phyloP scores from a whole-genome alignment of 2,797 vertebrate species.

The Telmatherina bonti region DNA sequence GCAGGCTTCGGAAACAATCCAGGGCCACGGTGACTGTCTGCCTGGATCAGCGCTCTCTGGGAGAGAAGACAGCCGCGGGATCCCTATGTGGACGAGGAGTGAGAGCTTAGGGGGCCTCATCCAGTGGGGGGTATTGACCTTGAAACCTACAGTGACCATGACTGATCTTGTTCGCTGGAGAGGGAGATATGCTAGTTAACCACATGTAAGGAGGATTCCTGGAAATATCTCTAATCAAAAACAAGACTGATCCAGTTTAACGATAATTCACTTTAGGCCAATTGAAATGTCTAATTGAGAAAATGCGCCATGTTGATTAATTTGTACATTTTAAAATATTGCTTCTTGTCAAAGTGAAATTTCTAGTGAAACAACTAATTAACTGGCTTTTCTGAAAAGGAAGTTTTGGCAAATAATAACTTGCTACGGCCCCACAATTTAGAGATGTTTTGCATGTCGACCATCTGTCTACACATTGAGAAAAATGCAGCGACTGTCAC shows the following conservation, averaged over 20 bases:
- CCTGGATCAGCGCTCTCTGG: conserved; percentile 77
- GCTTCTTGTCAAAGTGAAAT: conserved; percentile 29
- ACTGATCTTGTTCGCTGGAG: conserved; percentile 49
- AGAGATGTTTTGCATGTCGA: conserved; percentile 21
- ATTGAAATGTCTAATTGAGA: conserved; percentile 14
- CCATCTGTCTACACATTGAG: conserved; percentile 32
- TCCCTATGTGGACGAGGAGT: conserved; percentile 66
- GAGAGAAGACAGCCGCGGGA: conserved; percentile 72
- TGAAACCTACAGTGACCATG: conserved; percentile 67
- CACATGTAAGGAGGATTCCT: conserved; percentile 37
- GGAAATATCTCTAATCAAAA: conserved; percentile 35
- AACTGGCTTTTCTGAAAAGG: background rate
- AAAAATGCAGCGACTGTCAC: conserved; percentile 30
- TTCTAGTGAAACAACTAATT: conserved; percentile 24
- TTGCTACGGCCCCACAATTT: background rate
- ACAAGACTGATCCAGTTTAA: background rate
- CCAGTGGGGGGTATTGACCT: conserved; percentile 70
- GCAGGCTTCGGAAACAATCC: conserved; percentile 76
- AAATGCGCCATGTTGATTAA: background rate
- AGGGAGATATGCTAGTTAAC: conserved; percentile 44
- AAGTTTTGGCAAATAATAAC: background rate
- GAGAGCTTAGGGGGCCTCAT: conserved; percentile 48
- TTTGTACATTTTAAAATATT: background rate
- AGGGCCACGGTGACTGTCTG: conserved; percentile 78
- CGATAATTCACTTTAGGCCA: conserved; percentile 1